These are phyloP conservation scores for Platycheirus rosarum DNA, from an alignment of 2,888 invertebrate species.

Conservation along the genomic window DNA sequence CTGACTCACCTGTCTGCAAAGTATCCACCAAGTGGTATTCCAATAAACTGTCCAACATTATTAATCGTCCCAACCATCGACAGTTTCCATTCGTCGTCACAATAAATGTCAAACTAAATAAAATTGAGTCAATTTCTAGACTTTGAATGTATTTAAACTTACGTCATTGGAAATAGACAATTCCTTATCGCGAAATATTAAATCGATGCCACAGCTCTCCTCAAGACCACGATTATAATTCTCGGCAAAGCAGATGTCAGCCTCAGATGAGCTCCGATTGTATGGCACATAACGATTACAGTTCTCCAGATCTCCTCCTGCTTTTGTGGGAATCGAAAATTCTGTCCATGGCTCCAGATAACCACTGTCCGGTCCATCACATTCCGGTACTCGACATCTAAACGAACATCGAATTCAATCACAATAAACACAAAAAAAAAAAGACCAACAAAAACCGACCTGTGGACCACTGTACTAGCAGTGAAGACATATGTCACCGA, in stretches of 20 bases:
- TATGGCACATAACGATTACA: constrained; percentile 82
- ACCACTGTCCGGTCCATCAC: constrained; percentile 78
- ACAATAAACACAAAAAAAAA: constrained; percentile 9
- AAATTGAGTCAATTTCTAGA: constrained; percentile 9
- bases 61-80: constrained; percentile 89
- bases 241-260: constrained; percentile 80
- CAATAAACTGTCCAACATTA: constrained; percentile 88
- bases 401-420: constrained; percentile 64
- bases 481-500: constrained; percentile 88
- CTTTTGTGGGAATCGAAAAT: constrained; percentile 80
- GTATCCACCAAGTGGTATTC: constrained; percentile 86
- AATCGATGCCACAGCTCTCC: constrained; percentile 83
- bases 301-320: constrained; percentile 81
- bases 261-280: constrained; percentile 61
- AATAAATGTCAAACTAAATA: constrained; percentile 79
- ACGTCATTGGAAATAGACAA: constrained; percentile 87
- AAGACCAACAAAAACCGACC: constrained; percentile 84
- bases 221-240: constrained; percentile 80
- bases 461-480: constrained; percentile 87
- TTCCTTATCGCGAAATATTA: constrained; percentile 85
- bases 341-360: constrained; percentile 83
- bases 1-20: constrained; percentile 86
- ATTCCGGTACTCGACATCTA: constrained; percentile 82
- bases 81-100: constrained; percentile 86
- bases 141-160: constrained; percentile 79